Base-by-base conservation (phyloP, 2,888 invertebrate species). In the Leucania comma region DNA sequence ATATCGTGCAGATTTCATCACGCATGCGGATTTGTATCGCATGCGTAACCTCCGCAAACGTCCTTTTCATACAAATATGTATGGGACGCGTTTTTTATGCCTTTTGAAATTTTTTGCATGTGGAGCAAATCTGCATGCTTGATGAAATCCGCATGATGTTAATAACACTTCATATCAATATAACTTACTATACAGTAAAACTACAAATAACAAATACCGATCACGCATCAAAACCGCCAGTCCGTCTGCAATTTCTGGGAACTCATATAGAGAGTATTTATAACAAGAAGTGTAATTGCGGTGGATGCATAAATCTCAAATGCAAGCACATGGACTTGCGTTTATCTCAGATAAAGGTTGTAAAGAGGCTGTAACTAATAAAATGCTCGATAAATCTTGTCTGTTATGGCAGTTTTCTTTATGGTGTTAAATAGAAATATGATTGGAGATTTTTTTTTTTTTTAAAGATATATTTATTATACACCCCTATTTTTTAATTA, bases 231-330 rank as follows among this genome's bases (percentile, higher is more conserved):
- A 46, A 22, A 61, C 10, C 5, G n/a, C 8, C 38, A 32, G 17
- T 42, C 29, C 56, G 17, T 50, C 29, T 62, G 6, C 3, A 24
- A 50, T n/a, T 54, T 72, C 75, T 51, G 9, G 2, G 57, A 72
- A 75, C 22, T 5, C 0, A 12, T 59, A 29, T 59, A 38, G 58
- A 66, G 6, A 58, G 54, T 3, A 56, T 58, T 58, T 58, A 32
- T 3, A 38, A 9, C 24, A 68, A 62, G 57, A 68, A 68, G 5
- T 58, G 3, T 58, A 57, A 76, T 57, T 38, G 51, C 51, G 46
- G 24, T 53, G 8, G 29, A 61, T 57, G 51, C 51, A 68, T 68
- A n/a, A 20, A 58, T 76, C 35, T 76, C n/a, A 22, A 12, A 60
- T 57, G 53, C n/a, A n/a, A n/a, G 42, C 32, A 58, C 50, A 68